Conservation (phyloP, 2,113 vertebrate genomes). For the Vulpes vulpes region DNA sequence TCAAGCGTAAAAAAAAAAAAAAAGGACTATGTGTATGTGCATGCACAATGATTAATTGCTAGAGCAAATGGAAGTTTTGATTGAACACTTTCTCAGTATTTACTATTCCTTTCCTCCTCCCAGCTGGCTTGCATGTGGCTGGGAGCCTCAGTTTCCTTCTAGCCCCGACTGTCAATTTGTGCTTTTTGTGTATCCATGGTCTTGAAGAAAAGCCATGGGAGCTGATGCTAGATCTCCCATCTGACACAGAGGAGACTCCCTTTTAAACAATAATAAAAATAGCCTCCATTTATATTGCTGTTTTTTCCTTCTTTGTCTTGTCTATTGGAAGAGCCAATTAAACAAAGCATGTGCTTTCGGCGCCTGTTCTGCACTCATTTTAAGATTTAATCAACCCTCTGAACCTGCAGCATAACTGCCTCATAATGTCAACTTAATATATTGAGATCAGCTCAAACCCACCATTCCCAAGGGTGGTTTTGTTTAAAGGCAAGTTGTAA, state of each 20-base stretch:
- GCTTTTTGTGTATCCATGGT: background rate
- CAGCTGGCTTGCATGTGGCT: background rate
- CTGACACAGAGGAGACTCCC: conserved; percentile 24
- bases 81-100: background rate
- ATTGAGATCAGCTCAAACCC: conserved; percentile 62
- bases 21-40: background rate
- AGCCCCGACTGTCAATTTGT: background rate
- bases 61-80: background rate
- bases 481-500: conserved; percentile 68
- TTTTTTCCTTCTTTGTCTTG: background rate
- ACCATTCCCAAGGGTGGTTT: conserved; percentile 60
- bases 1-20: background rate
- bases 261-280: conserved; percentile 67
- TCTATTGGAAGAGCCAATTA: conserved; percentile 48
- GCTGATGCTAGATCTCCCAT: background rate
- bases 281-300: background rate
- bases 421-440: conserved; percentile 75
- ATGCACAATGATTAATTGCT: background rate
- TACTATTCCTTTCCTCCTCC: background rate
- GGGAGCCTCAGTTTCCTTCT: conserved; percentile 23
- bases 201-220: conserved; percentile 13
- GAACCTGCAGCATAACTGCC: conserved; percentile 55
- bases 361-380: conserved; percentile 15
- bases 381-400: conserved; percentile 66
- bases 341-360: conserved; percentile 30